Evolutionary conservation across 2,113 vertebrate genomes (phyloP), one percentile per base, ranked within the genome.

Genomic region (Melanocharis versteri): DNA sequence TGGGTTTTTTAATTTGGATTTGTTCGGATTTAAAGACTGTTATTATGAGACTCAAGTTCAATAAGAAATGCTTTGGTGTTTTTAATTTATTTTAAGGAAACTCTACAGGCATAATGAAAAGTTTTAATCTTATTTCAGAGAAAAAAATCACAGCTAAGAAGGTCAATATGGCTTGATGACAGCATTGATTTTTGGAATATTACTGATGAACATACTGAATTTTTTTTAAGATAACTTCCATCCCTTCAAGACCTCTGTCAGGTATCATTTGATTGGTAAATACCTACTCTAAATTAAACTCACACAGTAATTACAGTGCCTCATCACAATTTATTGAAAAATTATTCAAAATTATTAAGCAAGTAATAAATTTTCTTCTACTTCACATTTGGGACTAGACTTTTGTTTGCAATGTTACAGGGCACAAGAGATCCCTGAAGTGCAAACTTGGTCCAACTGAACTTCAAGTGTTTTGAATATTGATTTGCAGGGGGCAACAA

Each of bases 131-230:
- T 94, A 82, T 93, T 95, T 92, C 93, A 77, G 83, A 90, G n/a
- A 93, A 97, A 97, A 94, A 84, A 86, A 71, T 70, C 66, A 81
- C 66, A 91, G 61, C 88, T 66, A 66, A 95, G 68, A 92, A 92
- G 92, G 93, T 96, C 97, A 96, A 81, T 95, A 61, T 42, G 16
- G 30, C 65, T 80, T 76, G 57, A 77, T 93, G 85, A 89, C 44
- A 83, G 50, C 89, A 98, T 87, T 91, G 94, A 96, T 97, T 97
- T 97, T 66, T 77, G 27, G 76, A 89, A 89, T 92, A 94, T 97
- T 96, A 96, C 83, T 89, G 87, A 95, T 90, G 62, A 42, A 64
- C 70, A 80, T 39, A 77, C 64, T 48, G 88, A 79, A 65, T 57
- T 65, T 7, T 89, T 94, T 89, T 85, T 93, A 94, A 90, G 94